A percentile compares a stretch with the other conserved stretches of the same genome.
phyloP scores from a whole-genome alignment of 35 echinoderm and acorn worm genomes.

The Ophiothrix spiculata region DNA sequence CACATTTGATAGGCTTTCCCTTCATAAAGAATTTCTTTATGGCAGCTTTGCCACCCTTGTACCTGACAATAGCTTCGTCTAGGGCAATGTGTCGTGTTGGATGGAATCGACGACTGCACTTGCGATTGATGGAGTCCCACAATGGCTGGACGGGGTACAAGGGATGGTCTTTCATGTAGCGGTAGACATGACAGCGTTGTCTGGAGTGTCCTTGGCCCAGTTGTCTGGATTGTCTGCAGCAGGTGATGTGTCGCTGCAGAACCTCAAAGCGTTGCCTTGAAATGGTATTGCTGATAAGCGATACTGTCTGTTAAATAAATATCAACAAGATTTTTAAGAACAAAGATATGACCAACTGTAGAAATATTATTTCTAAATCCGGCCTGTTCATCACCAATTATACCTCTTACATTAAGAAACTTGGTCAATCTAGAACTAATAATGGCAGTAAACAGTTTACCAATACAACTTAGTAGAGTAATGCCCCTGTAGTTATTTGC shows the following conservation, averaged over 20 bases:
- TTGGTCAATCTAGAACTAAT: too few relatives aligned
- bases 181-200: background rate
- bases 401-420: too few relatives aligned
- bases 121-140: background rate
- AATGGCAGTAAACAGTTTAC: too few relatives aligned
- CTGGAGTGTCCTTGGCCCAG: background rate
- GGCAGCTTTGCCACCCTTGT: background rate
- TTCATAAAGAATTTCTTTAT: background rate
- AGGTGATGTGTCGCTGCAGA: background rate
- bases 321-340: too few relatives aligned
- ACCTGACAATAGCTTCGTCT: constrained; percentile 1
- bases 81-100: background rate
- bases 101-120: background rate
- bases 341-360: too few relatives aligned
- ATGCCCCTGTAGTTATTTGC: too few relatives aligned
- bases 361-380: too few relatives aligned
- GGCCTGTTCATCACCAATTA: too few relatives aligned
- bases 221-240: background rate
- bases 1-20: background rate
- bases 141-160: constrained; percentile 11
- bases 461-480: too few relatives aligned
- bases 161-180: constrained; percentile 17
- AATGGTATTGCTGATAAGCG: background rate
- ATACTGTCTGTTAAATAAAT: too few relatives aligned
- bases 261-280: background rate